Conservation (phyloP, 2,888 invertebrate species). For the Agrotis clavis region DNA sequence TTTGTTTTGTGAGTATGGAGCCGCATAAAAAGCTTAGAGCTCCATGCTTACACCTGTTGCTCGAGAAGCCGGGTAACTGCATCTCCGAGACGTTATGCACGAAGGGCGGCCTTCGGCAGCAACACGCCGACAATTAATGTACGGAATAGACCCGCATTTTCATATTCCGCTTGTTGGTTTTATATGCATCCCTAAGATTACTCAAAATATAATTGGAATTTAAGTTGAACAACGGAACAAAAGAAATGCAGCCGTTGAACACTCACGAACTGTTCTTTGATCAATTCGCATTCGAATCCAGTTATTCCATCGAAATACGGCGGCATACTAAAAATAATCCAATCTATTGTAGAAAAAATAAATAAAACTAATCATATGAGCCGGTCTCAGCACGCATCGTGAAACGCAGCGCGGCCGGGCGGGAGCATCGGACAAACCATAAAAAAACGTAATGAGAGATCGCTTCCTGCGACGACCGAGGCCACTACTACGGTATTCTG, state of each 20-base stretch:
- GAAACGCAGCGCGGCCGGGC: conserved; percentile 70
- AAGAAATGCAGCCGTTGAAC: not conserved
- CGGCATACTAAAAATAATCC: conserved; percentile 53
- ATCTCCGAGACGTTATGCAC: conserved; percentile 11
- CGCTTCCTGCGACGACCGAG: conserved; percentile 86
- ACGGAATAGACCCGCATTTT: not conserved
- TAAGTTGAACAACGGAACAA: not conserved
- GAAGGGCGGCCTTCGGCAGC: conserved; percentile 7
- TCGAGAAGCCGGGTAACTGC: conserved; percentile 19
- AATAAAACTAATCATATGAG: conserved; percentile 71
- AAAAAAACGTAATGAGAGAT: conserved; percentile 90
- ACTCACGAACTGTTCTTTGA: not conserved
- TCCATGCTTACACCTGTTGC: conserved; percentile 63
- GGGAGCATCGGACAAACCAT: conserved; percentile 87
- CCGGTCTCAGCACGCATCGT: conserved; percentile 69
- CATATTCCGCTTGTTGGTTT: too few species aligned
- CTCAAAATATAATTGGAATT: not conserved
- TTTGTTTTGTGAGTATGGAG: conserved; percentile 36
- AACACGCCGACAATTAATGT: not conserved
- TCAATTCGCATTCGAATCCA: conserved; percentile 14
- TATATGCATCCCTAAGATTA: not conserved
- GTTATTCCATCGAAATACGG: conserved; percentile 6
- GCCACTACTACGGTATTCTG: conserved; percentile 70
- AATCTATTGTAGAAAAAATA: conserved; percentile 62
- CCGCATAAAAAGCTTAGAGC: conserved; percentile 51